These are phyloP conservation scores for Gibbula magus DNA, from an alignment of 2,888 invertebrate species.

Conservation along the genomic window DNA sequence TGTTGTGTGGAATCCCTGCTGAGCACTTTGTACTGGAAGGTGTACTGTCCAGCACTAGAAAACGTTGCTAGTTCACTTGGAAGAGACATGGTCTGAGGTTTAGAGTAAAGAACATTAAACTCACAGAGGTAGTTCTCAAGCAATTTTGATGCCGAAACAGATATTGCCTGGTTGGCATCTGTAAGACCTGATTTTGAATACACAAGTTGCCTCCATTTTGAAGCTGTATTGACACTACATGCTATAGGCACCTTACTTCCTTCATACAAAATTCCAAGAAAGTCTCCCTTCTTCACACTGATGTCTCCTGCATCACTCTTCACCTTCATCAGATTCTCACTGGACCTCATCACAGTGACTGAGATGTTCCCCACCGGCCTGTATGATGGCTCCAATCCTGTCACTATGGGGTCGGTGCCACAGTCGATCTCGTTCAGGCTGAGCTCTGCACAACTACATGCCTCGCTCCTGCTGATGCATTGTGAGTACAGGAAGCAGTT, in stretches of 20 bases:
- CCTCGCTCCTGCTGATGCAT: constrained; percentile 45
- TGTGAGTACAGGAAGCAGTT: constrained; percentile 48
- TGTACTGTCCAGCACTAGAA: constrained; percentile 42
- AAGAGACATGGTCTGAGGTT: constrained; percentile 28
- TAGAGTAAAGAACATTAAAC: constrained; percentile 50
- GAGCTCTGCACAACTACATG: constrained; percentile 54
- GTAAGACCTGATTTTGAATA: constrained; percentile 27
- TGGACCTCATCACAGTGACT: background rate
- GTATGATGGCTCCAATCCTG: constrained; percentile 39
- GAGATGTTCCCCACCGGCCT: constrained; percentile 23
- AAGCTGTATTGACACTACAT: constrained; percentile 39
- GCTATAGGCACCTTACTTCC: constrained; percentile 36
- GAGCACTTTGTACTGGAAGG: constrained; percentile 31
- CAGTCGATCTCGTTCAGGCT: constrained; percentile 2
- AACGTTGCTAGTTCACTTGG: constrained; percentile 43
- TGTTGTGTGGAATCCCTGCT: constrained; percentile 23
- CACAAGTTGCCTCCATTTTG: constrained; percentile 39
- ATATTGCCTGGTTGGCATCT: constrained; percentile 34
- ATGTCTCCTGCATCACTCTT: constrained; percentile 28
- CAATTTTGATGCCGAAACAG: background rate
- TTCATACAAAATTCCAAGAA: constrained; percentile 53
- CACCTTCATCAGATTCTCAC: constrained; percentile 17
- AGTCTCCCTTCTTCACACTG: constrained; percentile 44
- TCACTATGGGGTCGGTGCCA: constrained; percentile 1
- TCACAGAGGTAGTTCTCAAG: constrained; percentile 37